A percentile compares a stretch with the other conserved stretches of the same genome.
phyloP scores from a whole-genome alignment of 2,113 vertebrate species.

The Hydrochoerus hydrochaeris region DNA sequence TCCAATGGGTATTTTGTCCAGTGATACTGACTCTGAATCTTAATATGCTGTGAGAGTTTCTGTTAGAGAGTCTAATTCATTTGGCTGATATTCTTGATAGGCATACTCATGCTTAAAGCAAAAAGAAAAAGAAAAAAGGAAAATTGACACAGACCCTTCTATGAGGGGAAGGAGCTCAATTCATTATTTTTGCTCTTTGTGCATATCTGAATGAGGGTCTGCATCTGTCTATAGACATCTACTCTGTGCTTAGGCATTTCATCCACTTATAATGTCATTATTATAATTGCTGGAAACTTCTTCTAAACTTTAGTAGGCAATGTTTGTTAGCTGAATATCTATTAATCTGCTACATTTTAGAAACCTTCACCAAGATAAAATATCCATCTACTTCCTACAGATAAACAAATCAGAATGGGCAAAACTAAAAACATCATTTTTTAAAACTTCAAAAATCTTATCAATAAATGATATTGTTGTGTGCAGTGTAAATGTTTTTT shows the following conservation, averaged over 20 bases:
- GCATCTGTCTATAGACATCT: neutral
- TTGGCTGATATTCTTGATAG: slow-evolving; percentile 9
- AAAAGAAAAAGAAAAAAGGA: neutral
- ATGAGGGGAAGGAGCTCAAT: neutral
- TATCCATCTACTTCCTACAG: slow-evolving; percentile 68
- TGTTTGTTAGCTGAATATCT: neutral
- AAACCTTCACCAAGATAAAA: slow-evolving; percentile 9
- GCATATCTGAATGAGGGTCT: neutral
- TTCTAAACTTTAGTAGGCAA: slow-evolving; percentile 18
- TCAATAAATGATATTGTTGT: slow-evolving; percentile 85
- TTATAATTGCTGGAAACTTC: neutral
- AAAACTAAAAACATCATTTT: slow-evolving; percentile 58
- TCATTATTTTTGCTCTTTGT: neutral
- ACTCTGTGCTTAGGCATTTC: neutral
- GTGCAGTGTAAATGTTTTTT: slow-evolving; percentile 82
- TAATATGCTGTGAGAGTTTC: neutral
- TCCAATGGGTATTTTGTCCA: neutral
- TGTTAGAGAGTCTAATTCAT: neutral
- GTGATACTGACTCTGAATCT: neutral
- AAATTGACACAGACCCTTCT: neutral
- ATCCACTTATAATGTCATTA: neutral
- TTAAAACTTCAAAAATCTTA: slow-evolving; percentile 68
- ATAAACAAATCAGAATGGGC: slow-evolving; percentile 78
- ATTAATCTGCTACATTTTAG: slow-evolving; percentile 45
- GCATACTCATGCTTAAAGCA: neutral